Conservation (phyloP, 2,797 vertebrate species). For the Melanogrammus aeglefinus region DNA sequence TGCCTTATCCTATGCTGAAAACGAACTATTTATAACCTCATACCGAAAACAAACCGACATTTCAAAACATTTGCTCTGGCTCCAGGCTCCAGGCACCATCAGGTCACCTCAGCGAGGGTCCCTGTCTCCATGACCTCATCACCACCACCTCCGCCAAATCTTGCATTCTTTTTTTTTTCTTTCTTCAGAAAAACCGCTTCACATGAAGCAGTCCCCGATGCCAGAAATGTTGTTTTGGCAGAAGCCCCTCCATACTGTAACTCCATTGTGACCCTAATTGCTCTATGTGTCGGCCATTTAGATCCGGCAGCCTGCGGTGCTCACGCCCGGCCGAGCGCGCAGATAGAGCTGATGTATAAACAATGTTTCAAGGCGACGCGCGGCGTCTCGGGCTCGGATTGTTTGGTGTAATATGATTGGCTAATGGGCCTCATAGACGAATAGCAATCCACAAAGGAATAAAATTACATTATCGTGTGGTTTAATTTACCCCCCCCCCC, state of each 20-base stretch:
- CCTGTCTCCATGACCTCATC: too few relatives aligned
- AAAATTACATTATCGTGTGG: not conserved
- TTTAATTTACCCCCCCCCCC: not conserved
- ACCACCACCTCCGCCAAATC: not conserved
- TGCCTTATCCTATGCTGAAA: too few relatives aligned
- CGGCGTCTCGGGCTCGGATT: not conserved
- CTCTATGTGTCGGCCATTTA: slow-evolving; percentile 2
- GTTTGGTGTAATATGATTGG: not conserved
- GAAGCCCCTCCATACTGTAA: not conserved
- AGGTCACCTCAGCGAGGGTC: too few relatives aligned
- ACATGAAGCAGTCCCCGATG: not conserved
- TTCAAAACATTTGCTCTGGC: not conserved
- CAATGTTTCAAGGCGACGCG: not conserved
- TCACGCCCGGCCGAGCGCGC: too few relatives aligned
- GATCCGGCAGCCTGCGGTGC: not conserved
- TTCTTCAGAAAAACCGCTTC: too few relatives aligned
- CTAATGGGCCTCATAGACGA: not conserved
- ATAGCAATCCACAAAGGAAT: not conserved
- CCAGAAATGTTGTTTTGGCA: not conserved
- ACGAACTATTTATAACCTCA: too few relatives aligned
- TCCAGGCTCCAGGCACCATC: not conserved
- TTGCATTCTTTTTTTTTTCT: too few relatives aligned
- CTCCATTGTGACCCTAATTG: slow-evolving; percentile 1
- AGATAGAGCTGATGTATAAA: slow-evolving; percentile 2
- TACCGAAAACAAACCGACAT: too few relatives aligned